These are phyloP conservation scores for Drosophila pseudoobscura DNA, from an alignment of 1,140 invertebrate genomes.

Conservation along the genomic window DNA sequence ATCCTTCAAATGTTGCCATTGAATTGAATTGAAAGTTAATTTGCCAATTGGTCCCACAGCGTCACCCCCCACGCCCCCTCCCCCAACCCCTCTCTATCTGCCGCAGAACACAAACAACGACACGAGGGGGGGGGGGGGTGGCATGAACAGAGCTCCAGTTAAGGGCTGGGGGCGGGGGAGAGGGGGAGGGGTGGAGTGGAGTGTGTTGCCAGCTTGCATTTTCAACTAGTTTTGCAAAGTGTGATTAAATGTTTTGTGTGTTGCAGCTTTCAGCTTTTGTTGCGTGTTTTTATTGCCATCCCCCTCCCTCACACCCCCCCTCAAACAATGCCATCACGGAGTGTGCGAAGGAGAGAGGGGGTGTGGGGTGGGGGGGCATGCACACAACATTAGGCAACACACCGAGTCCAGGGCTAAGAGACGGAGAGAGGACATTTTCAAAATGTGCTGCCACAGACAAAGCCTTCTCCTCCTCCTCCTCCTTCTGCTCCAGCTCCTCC, in stretches of 20 bases:
- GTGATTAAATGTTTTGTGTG: constrained; percentile 76
- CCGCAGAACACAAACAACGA: no score
- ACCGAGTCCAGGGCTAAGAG: constrained; percentile 25
- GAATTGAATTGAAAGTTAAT: constrained; percentile 80
- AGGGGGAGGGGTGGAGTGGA: no score
- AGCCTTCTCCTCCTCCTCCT: constrained; percentile 19
- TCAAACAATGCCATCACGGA: constrained; percentile 31
- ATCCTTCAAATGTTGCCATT: constrained; percentile 69
- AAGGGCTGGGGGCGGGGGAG: neutral
- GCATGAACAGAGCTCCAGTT: no score
- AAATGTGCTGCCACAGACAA: constrained; percentile 74
- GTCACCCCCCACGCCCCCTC: neutral
- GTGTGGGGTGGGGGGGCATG: constrained; percentile 14
- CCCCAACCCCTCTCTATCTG: no score
- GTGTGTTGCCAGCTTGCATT: constrained; percentile 52
- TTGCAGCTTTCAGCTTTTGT: constrained; percentile 72
- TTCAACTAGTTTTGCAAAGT: constrained; percentile 71
- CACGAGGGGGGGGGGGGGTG: no score
- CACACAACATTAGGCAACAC: constrained; percentile 69
- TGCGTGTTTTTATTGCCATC: constrained; percentile 76
- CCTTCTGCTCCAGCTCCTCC: neutral
- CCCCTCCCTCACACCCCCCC: constrained; percentile 3
- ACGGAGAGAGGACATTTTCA: constrained; percentile 51
- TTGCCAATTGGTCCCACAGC: constrained; percentile 64
- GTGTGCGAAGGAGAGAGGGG: neutral